Evolutionary conservation across 2,113 vertebrate species (phyloP).

Genomic region (Solenodon paradoxus): DNA sequence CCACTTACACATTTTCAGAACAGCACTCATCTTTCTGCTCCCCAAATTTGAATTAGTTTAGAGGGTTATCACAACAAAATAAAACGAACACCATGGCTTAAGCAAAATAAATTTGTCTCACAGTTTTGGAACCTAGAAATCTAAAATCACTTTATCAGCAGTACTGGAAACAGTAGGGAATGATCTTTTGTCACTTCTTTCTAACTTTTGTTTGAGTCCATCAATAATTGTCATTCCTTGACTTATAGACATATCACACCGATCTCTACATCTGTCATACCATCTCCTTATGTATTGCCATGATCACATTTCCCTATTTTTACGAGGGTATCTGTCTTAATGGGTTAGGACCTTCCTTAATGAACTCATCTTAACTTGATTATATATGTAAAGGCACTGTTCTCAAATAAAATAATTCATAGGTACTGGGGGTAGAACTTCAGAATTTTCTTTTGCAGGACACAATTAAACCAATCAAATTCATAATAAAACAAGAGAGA

Average conservation of each 20-base stretch:
- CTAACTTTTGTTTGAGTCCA: background rate
- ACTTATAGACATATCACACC: background rate
- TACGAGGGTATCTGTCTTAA: background rate
- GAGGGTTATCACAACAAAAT: background rate
- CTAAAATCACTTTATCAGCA: background rate
- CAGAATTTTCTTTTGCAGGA: background rate
- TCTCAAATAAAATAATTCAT: background rate
- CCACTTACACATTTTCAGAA: background rate
- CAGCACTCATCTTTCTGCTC: background rate
- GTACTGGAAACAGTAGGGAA: accelerated
- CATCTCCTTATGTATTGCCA: background rate
- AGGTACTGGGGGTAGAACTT: background rate
- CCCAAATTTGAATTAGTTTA: background rate
- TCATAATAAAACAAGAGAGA: background rate
- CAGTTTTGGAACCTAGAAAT: background rate
- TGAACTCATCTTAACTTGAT: background rate
- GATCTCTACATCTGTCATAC: background rate
- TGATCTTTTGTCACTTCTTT: background rate
- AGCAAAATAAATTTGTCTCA: background rate
- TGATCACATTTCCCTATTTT: background rate
- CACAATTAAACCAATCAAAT: background rate
- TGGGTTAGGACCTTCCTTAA: background rate
- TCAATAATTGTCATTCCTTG: background rate
- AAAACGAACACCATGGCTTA: background rate
- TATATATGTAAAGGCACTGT: background rate